Evolutionary conservation across 2,113 vertebrate genomes (phyloP).

Genomic region (Dasypus novemcinctus): DNA sequence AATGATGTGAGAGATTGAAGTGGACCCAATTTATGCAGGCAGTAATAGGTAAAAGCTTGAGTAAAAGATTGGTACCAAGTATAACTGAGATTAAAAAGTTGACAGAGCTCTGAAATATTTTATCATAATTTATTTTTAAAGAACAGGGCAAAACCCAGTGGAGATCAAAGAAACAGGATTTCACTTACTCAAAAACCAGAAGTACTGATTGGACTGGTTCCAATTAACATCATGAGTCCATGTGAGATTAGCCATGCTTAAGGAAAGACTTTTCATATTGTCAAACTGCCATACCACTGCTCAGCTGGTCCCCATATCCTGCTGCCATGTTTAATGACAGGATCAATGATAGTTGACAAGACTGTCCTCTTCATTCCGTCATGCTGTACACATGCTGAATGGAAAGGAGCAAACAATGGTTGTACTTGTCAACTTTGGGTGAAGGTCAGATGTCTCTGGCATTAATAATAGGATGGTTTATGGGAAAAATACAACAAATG

Average conservation of each 20-base stretch:
- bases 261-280: neutral
- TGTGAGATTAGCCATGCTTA: neutral
- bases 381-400: neutral
- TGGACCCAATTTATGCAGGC: neutral
- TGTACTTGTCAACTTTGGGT: neutral
- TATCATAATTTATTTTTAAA: slow-evolving; percentile 34
- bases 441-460: neutral
- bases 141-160: neutral
- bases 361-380: neutral
- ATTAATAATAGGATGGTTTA: too few relatives aligned
- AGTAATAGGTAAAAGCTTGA: neutral
- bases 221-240: neutral
- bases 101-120: neutral
- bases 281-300: neutral
- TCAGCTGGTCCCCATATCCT: neutral
- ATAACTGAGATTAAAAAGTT: neutral
- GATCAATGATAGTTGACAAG: neutral
- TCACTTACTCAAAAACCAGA: neutral
- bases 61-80: neutral
- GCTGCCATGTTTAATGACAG: neutral
- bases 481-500: too few relatives aligned
- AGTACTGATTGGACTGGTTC: neutral
- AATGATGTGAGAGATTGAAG: neutral
- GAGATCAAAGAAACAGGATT: neutral
- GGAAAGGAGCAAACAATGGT: neutral